Percentiles rank a stretch among this genome's conserved stretches.
phyloP scores from a whole-genome alignment of 2,797 vertebrate genomes.

The Lemur catta region DNA sequence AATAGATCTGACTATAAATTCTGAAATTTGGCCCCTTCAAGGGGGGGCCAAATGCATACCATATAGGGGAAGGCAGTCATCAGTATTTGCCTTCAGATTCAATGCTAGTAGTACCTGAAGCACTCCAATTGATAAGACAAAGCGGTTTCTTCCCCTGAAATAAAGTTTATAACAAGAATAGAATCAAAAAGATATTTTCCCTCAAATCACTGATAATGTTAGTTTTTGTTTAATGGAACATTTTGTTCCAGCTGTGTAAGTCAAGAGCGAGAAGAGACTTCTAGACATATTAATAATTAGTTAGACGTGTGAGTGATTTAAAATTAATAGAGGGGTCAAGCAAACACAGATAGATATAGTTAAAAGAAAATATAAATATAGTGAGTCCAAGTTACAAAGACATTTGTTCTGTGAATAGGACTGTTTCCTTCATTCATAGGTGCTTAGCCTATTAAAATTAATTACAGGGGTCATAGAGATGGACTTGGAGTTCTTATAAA shows the following conservation, averaged over 20 bases:
- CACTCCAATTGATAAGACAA: background rate
- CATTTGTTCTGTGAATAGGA: background rate
- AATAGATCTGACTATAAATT: background rate
- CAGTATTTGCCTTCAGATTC: background rate
- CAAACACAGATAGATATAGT: background rate
- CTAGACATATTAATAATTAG: background rate
- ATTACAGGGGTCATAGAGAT: background rate
- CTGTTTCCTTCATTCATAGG: background rate
- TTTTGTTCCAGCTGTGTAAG: background rate
- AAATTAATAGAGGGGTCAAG: background rate
- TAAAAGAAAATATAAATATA: slow-evolving; percentile 5
- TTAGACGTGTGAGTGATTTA: background rate
- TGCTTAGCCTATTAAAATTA: background rate
- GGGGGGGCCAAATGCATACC: background rate
- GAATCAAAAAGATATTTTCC: background rate
- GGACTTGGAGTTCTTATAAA: background rate
- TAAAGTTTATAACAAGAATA: background rate
- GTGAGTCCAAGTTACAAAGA: background rate
- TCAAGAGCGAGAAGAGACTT: background rate
- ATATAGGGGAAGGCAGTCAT: background rate
- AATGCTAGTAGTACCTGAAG: background rate
- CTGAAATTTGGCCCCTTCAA: background rate
- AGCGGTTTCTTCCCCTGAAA: background rate
- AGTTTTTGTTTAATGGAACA: background rate
- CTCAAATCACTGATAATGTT: background rate